phyloP scores from a whole-genome alignment of 2,113 vertebrate genomes.

The Bucco capensis region DNA sequence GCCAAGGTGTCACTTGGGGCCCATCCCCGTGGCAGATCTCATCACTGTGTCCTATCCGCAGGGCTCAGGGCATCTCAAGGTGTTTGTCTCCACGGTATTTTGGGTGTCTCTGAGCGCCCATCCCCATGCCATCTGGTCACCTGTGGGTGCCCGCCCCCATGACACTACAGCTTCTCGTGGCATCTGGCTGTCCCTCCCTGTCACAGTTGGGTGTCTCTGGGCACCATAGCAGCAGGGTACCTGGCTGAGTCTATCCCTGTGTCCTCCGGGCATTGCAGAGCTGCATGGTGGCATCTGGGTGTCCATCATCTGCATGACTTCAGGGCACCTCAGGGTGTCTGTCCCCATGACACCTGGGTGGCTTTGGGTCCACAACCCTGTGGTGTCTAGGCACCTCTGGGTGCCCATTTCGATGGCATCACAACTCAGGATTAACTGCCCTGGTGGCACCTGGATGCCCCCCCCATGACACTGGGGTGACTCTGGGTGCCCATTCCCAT shows the following conservation, averaged over 20 bases:
- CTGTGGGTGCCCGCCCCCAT: not conserved
- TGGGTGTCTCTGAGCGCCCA: not conserved
- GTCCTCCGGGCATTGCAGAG: not conserved
- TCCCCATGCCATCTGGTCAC: not conserved
- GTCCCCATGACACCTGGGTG: accelerated
- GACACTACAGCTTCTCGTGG: not conserved
- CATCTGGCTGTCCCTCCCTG: not conserved
- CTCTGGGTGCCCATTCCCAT: too few species aligned
- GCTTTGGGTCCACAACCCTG: accelerated
- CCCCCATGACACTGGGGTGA: too few species aligned
- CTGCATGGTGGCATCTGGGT: too few species aligned
- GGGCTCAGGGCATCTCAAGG: too few species aligned
- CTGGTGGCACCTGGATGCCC: too few species aligned
- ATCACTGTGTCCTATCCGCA: not conserved
- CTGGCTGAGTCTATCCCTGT: not conserved
- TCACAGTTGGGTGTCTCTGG: too few species aligned
- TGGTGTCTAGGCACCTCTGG: not conserved
- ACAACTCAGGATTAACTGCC: too few species aligned
- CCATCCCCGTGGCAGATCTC: accelerated
- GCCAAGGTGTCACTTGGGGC: accelerated
- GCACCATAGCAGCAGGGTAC: too few species aligned
- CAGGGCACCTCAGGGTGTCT: too few species aligned
- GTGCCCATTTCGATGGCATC: not conserved
- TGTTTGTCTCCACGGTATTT: too few species aligned
- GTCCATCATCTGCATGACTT: not conserved